Conservation (phyloP, 2,113 vertebrate species). For the Henicopernis longicauda region DNA sequence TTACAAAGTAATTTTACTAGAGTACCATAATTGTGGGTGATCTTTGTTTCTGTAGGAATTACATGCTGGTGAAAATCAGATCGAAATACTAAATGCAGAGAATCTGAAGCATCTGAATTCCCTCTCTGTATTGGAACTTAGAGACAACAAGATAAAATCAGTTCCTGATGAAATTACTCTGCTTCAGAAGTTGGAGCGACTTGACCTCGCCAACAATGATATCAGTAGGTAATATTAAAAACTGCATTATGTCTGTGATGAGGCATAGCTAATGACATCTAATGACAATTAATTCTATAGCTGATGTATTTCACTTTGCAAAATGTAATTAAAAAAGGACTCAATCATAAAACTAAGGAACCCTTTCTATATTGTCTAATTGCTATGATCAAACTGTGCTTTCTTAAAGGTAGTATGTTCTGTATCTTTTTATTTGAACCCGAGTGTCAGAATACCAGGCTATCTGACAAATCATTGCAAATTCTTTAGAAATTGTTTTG, state of each 20-base stretch:
- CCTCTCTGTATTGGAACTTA: conserved; percentile 87
- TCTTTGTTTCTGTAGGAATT: conserved; percentile 78
- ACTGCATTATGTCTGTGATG: background rate
- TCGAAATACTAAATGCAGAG: conserved; percentile 78
- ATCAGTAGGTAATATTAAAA: conserved; percentile 80
- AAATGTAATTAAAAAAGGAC: background rate
- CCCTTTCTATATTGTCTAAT: too few relatives aligned
- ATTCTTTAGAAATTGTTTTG: background rate
- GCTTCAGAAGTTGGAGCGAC: conserved; percentile 83
- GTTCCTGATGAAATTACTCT: conserved; percentile 85
- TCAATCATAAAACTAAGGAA: background rate
- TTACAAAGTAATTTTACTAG: background rate
- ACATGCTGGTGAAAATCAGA: conserved; percentile 92
- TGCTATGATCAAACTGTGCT: background rate
- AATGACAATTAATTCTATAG: background rate
- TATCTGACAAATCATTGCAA: background rate
- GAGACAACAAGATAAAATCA: conserved; percentile 89
- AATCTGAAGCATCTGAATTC: conserved; percentile 79
- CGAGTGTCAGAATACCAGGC: background rate
- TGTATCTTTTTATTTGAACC: background rate
- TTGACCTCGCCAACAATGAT: conserved; percentile 94
- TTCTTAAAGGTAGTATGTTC: background rate
- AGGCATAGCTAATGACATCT: background rate
- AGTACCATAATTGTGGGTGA: background rate
- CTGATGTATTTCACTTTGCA: background rate